Base-by-base conservation (phyloP, 2,888 invertebrate genomes). In the Epirrhoe alternata region DNA sequence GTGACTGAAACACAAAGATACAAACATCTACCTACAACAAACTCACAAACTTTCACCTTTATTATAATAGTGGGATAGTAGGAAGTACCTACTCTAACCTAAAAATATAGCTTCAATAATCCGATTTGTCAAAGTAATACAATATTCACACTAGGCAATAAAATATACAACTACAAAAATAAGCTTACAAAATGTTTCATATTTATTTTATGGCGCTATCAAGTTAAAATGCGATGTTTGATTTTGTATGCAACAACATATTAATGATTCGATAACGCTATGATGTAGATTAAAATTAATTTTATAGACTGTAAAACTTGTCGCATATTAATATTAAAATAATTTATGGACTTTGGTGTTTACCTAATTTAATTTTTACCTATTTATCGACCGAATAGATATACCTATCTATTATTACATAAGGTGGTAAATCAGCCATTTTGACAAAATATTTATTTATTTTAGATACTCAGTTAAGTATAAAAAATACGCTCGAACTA, bases 131-230 rank as follows among this genome's bases (percentile, higher is more conserved):
- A 66, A 58, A 61, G 57, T 66, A 68, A 69, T 68, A 66, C 66
- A 50, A 69, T 52, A 71, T 69, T 71, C 71, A 70, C 71, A 71
- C 69, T 55, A 35, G 31, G 56, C 55, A 65, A 64, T 66, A 61
- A 70, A 69, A 62, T 30, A 14, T 52, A 60, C 12, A 53, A 61
- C 58, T 56, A 68, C 61, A 65, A 64, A 66, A 60, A 54, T 68
- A 60, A 47, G 63, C 62, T 58, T 66, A 57, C 70, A 49, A 64
- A 63, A 61, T 61, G 38, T 57, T 63, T 56, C n/a, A 1, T 65
- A 69, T 70, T 64, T 71, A 68, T 73, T 73, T 71, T 66, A 73
- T 65, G 58, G 64, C 42, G 33, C 57, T 53, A 68, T 73, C 69
- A 73, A 73, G 67, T 66, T 64, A 57, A 52, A 49, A 57, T 38